Evolutionary conservation across 2,113 vertebrate genomes (phyloP).

Genomic region (Pagrus major): DNA sequence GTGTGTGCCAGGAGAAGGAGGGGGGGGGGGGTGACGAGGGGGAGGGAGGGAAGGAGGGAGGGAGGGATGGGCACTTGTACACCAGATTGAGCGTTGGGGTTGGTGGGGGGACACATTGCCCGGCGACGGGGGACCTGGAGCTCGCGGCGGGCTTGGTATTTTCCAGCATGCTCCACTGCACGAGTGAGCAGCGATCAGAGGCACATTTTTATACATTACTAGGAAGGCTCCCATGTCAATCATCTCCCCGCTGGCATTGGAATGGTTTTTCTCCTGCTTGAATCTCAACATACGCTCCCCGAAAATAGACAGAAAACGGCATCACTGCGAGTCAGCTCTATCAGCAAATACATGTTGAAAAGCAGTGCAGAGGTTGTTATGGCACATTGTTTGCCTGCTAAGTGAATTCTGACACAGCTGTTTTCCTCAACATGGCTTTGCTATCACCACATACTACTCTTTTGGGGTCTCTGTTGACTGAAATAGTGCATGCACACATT

Average conservation of each 20-base stretch:
- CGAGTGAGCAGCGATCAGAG: constrained; percentile 78
- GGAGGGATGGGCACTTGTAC: constrained; percentile 78
- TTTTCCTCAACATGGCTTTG: not conserved
- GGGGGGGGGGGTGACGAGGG: constrained; percentile 14
- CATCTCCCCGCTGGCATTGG: constrained; percentile 72
- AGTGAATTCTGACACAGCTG: constrained; percentile 29
- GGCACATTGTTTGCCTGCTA: constrained; percentile 34
- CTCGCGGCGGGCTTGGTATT: constrained; percentile 73
- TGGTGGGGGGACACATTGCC: constrained; percentile 80
- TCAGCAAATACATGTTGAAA: constrained; percentile 27
- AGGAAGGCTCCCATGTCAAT: constrained; percentile 83
- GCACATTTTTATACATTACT: constrained; percentile 80
- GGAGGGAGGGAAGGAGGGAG: constrained; percentile 17
- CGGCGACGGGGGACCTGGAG: constrained; percentile 72
- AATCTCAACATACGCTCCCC: constrained; percentile 49
- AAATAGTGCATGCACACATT: constrained; percentile 61
- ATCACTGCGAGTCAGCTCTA: constrained; percentile 63
- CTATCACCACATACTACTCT: constrained; percentile 47
- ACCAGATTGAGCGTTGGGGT: constrained; percentile 81
- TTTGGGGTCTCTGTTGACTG: constrained; percentile 34
- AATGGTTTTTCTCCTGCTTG: constrained; percentile 60
- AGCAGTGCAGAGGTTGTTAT: not conserved
- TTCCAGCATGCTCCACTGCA: constrained; percentile 70
- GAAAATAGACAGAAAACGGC: constrained; percentile 47
- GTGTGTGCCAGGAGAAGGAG: constrained; percentile 69